Evolutionary conservation across 92 coral and sea anemone genomes (phyloP).

Genomic region (Zoanthus gigantus): DNA sequence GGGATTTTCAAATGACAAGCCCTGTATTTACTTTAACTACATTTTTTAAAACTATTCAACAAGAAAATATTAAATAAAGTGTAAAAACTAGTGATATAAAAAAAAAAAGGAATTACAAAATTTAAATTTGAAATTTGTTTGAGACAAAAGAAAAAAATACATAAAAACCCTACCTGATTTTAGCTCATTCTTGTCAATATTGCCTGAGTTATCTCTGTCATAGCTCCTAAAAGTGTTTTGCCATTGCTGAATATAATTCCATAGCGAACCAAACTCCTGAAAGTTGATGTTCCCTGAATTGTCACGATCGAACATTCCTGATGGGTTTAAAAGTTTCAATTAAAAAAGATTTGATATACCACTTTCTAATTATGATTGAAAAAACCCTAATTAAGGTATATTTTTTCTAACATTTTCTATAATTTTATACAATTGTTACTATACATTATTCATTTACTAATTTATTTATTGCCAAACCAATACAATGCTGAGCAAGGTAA

Average conservation of each 20-base stretch:
- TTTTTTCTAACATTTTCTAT: too few species aligned
- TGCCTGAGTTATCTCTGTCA: conserved; percentile 95
- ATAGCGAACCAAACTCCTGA: conserved; percentile 89
- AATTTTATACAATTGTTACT: too few species aligned
- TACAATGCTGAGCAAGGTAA: too few species aligned
- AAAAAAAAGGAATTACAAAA: neutral
- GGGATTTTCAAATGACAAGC: too few species aligned
- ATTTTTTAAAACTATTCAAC: too few species aligned
- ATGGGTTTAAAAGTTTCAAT: neutral
- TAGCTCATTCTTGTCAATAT: conserved; percentile 91
- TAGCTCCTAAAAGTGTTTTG: conserved; percentile 92
- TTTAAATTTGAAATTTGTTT: neutral
- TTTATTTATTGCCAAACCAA: too few species aligned
- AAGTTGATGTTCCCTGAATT: conserved; percentile 93
- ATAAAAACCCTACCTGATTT: conserved; percentile 70
- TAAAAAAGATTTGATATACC: neutral
- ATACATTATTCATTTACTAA: too few species aligned
- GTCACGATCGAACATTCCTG: conserved; percentile 99
- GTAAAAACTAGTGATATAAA: too few species aligned
- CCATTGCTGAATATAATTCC: conserved; percentile 98
- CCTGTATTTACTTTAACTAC: too few species aligned
- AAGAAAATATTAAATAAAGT: too few species aligned
- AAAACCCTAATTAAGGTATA: too few species aligned
- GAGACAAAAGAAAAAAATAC: neutral
- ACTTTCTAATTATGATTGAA: too few species aligned